Percentiles rank a stretch among this genome's conserved stretches.
phyloP scores from a whole-genome alignment of 2,113 vertebrate species.

The Dolichallabes microphthalmus region DNA sequence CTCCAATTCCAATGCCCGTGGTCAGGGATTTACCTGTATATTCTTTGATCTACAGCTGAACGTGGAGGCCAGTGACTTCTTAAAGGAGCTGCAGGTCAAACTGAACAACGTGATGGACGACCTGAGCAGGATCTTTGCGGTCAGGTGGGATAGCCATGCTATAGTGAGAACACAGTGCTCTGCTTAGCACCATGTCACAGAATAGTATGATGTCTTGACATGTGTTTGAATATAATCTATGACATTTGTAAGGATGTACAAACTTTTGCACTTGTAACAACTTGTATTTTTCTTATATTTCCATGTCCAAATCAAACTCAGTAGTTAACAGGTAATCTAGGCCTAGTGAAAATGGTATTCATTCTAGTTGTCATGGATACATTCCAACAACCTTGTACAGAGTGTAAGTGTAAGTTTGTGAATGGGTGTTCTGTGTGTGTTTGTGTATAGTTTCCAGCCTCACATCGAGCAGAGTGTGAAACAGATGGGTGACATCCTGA shows the following conservation, averaged over 20 bases:
- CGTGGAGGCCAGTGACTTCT: slow-evolving; percentile 89
- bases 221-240: background rate
- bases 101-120: slow-evolving; percentile 94
- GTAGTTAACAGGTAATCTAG: background rate
- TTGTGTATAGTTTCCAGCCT: slow-evolving; percentile 83
- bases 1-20: background rate
- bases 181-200: background rate
- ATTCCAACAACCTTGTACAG: background rate
- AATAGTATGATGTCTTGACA: background rate
- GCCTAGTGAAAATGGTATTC: background rate
- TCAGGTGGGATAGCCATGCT: slow-evolving; percentile 76
- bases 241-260: background rate
- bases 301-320: too few relatives aligned
- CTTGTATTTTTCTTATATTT: background rate
- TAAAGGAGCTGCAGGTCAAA: slow-evolving; percentile 95
- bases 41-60: slow-evolving; percentile 76
- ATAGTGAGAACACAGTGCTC: background rate
- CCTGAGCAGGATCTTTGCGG: slow-evolving; percentile 89
- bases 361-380: background rate
- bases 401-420: background rate
- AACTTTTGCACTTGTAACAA: background rate
- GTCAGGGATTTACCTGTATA: background rate
- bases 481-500: slow-evolving; percentile 94
- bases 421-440: background rate
- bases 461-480: slow-evolving; percentile 94